Evolutionary conservation across 2,113 vertebrate genomes (phyloP), one percentile per base, ranked within the genome.

Genomic region (Miniopterus natalensis): DNA sequence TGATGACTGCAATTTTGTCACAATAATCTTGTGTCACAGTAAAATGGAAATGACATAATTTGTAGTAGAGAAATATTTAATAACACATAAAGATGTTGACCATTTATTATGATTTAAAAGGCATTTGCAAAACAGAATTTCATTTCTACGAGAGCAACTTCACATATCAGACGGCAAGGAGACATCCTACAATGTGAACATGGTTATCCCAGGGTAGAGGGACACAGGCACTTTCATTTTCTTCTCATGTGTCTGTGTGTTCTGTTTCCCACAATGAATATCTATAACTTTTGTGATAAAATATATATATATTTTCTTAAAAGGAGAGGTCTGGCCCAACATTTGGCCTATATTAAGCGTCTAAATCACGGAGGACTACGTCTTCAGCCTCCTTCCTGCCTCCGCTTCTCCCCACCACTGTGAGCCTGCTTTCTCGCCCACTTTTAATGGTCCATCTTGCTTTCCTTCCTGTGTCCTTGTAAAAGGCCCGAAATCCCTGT

Each of bases 391-490:
- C 84, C 42, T 27, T 23, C 65, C 21, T 25, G 87, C 53, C 25
- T 40, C 68, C 20, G 0, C 57, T 27, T 40, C 57, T 78, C 70
- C 71, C 25, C 17, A 23, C 18, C 31, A 11, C 8, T 1, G 12
- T 1, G 2, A 3, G 31, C 79, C 57, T 89, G 45, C 27, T 40
- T 57, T 47, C 91, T 75, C 63, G 11, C 49, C 14, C 0, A 7
- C 66, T 95, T 92, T 90, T n/a, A 66, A 79, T 53, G 42, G 79
- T 57, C 74, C 92, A 61, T 77, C 42, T 79, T 84, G 57, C 87
- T 90, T 36, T 88, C 90, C 84, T 92, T 91, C 88, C 65, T 20
- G 10, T 31, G 20, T 95, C 96, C 94, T 90, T 90, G 81, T 71
- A 45, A 95, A 95, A 81, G 65, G 75, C 45, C 84, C 0, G 4